These are phyloP conservation scores for Drosophila dives DNA, from an alignment of 2,888 invertebrate genomes.

Conservation along the genomic window DNA sequence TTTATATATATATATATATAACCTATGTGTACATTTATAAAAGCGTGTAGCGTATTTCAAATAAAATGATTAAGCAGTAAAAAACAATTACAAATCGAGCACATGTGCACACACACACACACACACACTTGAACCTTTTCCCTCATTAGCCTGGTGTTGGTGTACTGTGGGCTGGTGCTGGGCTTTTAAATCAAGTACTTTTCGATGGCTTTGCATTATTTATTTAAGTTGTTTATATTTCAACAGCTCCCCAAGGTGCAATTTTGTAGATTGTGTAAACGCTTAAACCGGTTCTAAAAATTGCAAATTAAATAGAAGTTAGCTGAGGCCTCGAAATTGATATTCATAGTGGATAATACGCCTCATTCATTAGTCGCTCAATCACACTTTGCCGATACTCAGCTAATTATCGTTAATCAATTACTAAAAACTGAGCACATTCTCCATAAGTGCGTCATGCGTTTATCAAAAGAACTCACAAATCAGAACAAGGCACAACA, in stretches of 20 bases:
- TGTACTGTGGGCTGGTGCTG: background rate
- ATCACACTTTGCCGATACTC: background rate
- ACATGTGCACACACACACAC: background rate
- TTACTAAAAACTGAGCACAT: conserved; percentile 4
- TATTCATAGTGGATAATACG: background rate
- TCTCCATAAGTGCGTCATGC: conserved; percentile 15
- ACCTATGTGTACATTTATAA: background rate
- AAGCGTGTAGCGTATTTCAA: background rate
- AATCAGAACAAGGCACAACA: conserved; percentile 8
- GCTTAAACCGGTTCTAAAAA: conserved; percentile 34
- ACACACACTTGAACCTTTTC: conserved; percentile 16
- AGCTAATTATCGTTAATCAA: conserved; percentile 1
- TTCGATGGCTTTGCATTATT: conserved; percentile 36
- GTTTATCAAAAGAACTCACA: conserved; percentile 1
- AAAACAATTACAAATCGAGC: no score
- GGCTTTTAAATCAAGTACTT: conserved; percentile 19
- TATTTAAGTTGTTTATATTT: conserved; percentile 6
- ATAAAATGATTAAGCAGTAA: no score
- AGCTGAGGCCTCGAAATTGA: conserved; percentile 9
- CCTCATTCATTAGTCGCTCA: background rate
- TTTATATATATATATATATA: background rate
- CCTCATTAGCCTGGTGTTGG: background rate
- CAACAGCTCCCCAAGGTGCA: background rate
- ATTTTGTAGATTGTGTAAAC: conserved; percentile 9
- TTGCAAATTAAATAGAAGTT: conserved; percentile 19